Evolutionary conservation across 2,888 invertebrate species (phyloP).

Genomic region (Macrosoma leucophasiata): DNA sequence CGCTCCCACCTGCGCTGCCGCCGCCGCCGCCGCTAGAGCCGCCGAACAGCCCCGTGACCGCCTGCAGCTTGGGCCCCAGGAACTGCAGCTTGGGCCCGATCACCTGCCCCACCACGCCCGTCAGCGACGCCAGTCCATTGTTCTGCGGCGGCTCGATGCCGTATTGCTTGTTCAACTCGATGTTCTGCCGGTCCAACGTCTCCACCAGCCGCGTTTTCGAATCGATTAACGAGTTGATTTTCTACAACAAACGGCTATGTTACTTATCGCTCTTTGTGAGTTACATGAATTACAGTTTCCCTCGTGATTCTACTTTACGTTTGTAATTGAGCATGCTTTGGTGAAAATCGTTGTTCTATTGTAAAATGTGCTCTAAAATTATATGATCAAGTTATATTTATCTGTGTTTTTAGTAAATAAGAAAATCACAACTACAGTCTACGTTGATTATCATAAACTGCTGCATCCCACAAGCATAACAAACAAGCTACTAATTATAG

Average conservation of each 20-base stretch:
- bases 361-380: too few relatives aligned
- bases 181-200: conserved; percentile 82
- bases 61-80: conserved; percentile 79
- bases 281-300: too few relatives aligned
- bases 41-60: conserved; percentile 71
- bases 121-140: conserved; percentile 76
- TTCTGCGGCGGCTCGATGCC: conserved; percentile 81
- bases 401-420: too few relatives aligned
- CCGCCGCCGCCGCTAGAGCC: conserved; percentile 75
- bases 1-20: conserved; percentile 42
- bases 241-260: conserved; percentile 69
- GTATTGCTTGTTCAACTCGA: conserved; percentile 84
- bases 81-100: conserved; percentile 82
- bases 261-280: conserved; percentile 6
- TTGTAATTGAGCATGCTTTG: too few relatives aligned
- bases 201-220: conserved; percentile 84
- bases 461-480: too few relatives aligned
- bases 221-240: conserved; percentile 88
- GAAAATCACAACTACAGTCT: too few relatives aligned
- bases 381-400: too few relatives aligned
- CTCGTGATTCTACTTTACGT: too few relatives aligned
- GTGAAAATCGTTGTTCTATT: too few relatives aligned
- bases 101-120: conserved; percentile 80
- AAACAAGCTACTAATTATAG: too few relatives aligned
- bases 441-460: too few relatives aligned